A percentile compares a stretch with the other conserved stretches of the same genome.
These are phyloP conservation scores for Orthonychiurus folsomi DNA, from an alignment of 2,888 invertebrate genomes.

Conservation along the genomic window DNA sequence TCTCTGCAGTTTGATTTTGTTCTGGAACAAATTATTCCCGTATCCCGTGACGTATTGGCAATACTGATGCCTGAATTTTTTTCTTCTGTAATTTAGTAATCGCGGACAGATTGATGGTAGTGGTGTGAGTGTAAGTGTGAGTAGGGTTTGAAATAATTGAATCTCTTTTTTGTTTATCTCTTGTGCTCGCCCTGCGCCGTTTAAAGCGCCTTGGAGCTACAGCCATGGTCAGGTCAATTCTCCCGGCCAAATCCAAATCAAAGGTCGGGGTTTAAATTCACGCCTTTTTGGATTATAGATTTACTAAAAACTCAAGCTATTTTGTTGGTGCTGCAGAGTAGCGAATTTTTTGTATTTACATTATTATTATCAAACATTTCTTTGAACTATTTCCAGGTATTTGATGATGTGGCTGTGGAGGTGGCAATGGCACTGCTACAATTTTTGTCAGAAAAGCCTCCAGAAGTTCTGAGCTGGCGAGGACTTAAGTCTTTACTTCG, in stretches of 20 bases:
- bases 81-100: too few relatives aligned
- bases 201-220: conserved; percentile 38
- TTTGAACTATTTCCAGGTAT: conserved; percentile 64
- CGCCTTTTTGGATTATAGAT: neutral
- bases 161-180: neutral
- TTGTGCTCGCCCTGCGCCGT: neutral
- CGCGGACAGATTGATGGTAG: neutral
- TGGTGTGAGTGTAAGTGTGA: conserved; percentile 7
- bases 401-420: conserved; percentile 87
- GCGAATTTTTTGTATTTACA: neutral
- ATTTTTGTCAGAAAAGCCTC: conserved; percentile 65
- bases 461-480: conserved; percentile 57
- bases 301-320: too few relatives aligned
- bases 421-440: conserved; percentile 83
- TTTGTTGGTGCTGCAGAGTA: neutral
- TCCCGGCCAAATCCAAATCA: conserved; percentile 39
- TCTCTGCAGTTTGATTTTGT: too few relatives aligned
- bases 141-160: conserved; percentile 2
- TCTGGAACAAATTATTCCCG: too few relatives aligned
- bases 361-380: too few relatives aligned
- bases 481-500: conserved; percentile 67
- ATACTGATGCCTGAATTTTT: too few relatives aligned
- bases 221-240: conserved; percentile 31
- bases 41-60: too few relatives aligned
- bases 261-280: conserved; percentile 25